Percentiles rank a stretch among this genome's conserved stretches.
Evolutionary conservation across 53 echinoderm and acorn worm genomes (phyloP).

Genomic region (Luidia sarsii): DNA sequence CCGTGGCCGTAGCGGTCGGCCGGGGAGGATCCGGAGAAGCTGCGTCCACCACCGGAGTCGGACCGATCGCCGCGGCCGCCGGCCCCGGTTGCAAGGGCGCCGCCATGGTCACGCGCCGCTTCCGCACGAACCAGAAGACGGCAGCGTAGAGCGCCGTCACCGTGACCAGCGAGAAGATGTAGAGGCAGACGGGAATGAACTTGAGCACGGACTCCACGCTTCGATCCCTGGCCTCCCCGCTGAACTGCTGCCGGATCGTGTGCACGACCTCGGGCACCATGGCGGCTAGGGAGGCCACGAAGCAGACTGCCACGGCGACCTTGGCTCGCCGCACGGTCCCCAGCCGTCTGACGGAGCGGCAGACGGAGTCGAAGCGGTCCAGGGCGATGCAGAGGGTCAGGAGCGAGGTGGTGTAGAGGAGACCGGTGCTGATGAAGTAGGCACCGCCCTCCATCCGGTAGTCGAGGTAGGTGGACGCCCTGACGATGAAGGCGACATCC

Average conservation of each 20-base stretch:
- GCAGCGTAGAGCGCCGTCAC: constrained; percentile 7
- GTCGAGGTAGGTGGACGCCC: not conserved
- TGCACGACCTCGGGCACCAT: constrained; percentile 2
- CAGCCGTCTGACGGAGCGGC: not conserved
- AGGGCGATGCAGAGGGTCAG: constrained; percentile 16
- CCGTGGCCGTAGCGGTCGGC: too few relatives aligned
- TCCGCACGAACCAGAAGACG: constrained; percentile 15
- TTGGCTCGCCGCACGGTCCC: constrained; percentile 8
- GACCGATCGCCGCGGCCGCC: not conserved
- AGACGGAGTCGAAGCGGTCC: constrained; percentile 40
- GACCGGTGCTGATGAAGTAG: constrained; percentile 14
- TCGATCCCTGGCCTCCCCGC: not conserved
- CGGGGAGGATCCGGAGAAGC: too few relatives aligned
- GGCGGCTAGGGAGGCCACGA: not conserved
- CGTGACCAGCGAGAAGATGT: not conserved
- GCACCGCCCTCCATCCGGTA: not conserved
- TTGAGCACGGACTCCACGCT: not conserved
- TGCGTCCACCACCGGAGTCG: not conserved
- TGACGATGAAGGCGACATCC: not conserved
- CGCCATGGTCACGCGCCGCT: not conserved
- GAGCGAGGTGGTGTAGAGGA: constrained; percentile 21
- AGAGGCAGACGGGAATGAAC: not conserved
- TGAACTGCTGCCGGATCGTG: too few relatives aligned
- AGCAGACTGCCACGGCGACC: not conserved
- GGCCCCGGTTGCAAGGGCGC: not conserved